phyloP scores from a whole-genome alignment of 2,113 vertebrate species.

The Cygnus atratus region DNA sequence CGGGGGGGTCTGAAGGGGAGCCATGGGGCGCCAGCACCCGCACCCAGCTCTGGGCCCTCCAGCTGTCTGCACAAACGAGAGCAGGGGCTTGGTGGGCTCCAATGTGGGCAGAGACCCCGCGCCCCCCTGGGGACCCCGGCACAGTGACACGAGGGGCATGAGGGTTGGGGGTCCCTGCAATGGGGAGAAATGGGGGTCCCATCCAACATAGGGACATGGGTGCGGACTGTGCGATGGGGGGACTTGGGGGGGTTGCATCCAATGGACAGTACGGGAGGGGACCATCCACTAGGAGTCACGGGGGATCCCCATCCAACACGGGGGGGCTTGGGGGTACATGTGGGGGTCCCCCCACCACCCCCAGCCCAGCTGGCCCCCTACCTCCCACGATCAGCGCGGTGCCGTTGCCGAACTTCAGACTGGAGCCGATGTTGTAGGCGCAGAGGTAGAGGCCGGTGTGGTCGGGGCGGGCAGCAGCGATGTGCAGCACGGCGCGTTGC shows the following conservation, averaged over 20 bases:
- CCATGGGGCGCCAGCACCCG: neutral
- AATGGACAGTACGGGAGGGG: no score
- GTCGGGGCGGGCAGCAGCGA: accelerated
- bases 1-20: neutral
- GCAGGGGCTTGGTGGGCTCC: neutral
- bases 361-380: neutral
- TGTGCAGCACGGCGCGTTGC: neutral
- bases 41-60: neutral
- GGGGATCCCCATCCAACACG: neutral
- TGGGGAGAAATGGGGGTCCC: neutral
- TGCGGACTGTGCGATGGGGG: neutral
- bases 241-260: neutral
- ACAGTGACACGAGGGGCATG: neutral
- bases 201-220: no score
- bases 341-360: neutral
- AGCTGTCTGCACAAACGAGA: neutral
- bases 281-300: neutral
- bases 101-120: neutral
- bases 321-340: no score
- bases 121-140: neutral
- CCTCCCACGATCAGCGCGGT: neutral
- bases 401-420: neutral
- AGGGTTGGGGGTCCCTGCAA: no score
- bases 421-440: neutral
- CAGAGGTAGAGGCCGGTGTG: neutral